phyloP scores from a whole-genome alignment of 2,888 invertebrate species.

The Acrobasis consociella region DNA sequence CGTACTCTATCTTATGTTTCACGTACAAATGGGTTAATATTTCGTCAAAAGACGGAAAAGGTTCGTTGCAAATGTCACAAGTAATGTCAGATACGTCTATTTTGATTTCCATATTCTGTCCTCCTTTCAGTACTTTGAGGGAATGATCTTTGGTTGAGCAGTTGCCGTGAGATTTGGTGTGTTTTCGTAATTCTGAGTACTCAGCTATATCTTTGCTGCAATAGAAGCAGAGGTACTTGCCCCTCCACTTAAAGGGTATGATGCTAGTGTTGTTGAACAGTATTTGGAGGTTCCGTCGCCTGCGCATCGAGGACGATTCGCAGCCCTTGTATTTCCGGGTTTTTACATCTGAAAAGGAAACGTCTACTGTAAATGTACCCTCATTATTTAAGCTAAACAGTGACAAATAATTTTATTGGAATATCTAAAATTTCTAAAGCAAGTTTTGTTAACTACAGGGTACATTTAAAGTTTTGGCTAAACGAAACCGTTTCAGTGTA shows the following conservation, averaged over 20 bases:
- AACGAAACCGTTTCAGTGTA: background rate
- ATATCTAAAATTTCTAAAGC: constrained; percentile 35
- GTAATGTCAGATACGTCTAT: constrained; percentile 65
- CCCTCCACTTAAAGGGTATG: constrained; percentile 78
- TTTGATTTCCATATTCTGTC: constrained; percentile 76
- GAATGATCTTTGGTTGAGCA: constrained; percentile 70
- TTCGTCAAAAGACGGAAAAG: constrained; percentile 49
- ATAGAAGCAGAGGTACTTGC: constrained; percentile 73
- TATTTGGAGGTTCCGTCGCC: constrained; percentile 68
- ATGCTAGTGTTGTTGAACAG: constrained; percentile 73
- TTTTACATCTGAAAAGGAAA: constrained; percentile 71
- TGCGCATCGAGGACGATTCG: constrained; percentile 70
- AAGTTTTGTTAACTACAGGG: constrained; percentile 39
- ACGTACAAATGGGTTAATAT: constrained; percentile 56
- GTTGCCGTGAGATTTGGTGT: constrained; percentile 66
- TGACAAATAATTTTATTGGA: constrained; percentile 26
- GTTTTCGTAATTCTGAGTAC: constrained; percentile 60
- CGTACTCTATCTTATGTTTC: constrained; percentile 65
- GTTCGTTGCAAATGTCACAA: constrained; percentile 64
- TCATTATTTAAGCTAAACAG: constrained; percentile 36
- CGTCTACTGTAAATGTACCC: constrained; percentile 76
- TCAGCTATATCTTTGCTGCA: constrained; percentile 68
- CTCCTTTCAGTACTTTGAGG: constrained; percentile 68
- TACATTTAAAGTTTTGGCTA: constrained; percentile 63
- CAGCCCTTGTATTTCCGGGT: constrained; percentile 61